These are phyloP conservation scores for Clarias laeviceps DNA, from an alignment of 2,797 vertebrate genomes.

Conservation along the genomic window DNA sequence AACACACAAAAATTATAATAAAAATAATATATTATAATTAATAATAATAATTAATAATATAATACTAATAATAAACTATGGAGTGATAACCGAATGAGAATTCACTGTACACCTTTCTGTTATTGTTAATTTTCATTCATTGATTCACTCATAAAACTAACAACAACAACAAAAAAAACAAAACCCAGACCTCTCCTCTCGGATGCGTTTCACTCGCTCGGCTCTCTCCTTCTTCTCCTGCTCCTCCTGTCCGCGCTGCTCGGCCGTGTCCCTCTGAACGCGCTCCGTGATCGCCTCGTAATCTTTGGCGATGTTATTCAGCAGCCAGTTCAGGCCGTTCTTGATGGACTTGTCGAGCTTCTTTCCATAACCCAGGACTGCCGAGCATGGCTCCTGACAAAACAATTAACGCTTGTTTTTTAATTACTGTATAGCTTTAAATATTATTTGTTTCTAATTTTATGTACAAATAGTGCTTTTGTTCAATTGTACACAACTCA, in stretches of 20 bases:
- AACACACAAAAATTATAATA: too few species aligned
- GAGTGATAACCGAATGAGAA: background rate
- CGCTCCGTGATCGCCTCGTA: slow-evolving; percentile 90
- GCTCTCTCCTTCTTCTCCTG: slow-evolving; percentile 88
- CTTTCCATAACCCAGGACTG: slow-evolving; percentile 86
- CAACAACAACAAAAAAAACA: background rate
- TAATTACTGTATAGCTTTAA: background rate
- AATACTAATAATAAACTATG: background rate
- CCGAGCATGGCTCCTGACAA: slow-evolving; percentile 90
- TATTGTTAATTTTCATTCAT: background rate
- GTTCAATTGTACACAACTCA: background rate
- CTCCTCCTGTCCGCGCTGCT: slow-evolving; percentile 87
- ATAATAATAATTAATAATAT: too few species aligned
- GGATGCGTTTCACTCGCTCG: slow-evolving; percentile 82
- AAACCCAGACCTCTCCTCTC: slow-evolving; percentile 85
- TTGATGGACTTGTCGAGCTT: slow-evolving; percentile 94
- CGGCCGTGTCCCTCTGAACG: slow-evolving; percentile 87
- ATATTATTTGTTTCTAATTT: background rate
- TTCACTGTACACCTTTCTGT: too few species aligned
- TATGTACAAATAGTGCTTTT: background rate
- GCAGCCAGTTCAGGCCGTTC: slow-evolving; percentile 90
- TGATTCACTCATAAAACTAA: background rate
- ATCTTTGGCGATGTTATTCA: slow-evolving; percentile 90
- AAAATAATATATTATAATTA: too few species aligned
- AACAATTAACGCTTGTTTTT: background rate